Conservation (phyloP, 2,113 vertebrate species). For the Phrynosoma blainvillii region DNA sequence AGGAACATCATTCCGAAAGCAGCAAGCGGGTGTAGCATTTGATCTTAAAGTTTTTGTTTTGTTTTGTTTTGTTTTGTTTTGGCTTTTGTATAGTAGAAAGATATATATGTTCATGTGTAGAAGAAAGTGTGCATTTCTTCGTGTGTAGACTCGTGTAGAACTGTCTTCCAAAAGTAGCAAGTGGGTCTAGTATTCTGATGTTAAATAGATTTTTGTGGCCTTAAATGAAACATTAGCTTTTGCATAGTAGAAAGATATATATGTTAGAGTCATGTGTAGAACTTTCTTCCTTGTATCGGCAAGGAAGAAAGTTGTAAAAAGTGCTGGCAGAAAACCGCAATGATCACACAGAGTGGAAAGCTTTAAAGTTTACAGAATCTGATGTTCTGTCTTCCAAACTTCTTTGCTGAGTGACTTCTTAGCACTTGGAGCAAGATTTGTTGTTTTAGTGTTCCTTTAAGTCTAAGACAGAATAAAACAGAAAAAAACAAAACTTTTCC, state of each 20-base stretch:
- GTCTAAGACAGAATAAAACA: not conserved
- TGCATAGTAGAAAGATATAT: too few species aligned
- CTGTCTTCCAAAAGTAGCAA: too few species aligned
- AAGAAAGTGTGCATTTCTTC: too few species aligned
- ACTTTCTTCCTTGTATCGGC: not conserved
- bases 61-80: not conserved
- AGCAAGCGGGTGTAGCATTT: not conserved
- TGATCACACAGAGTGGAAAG: not conserved
- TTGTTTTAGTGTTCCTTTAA: not conserved
- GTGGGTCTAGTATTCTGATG: too few species aligned
- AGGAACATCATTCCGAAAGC: not conserved
- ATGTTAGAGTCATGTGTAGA: too few species aligned
- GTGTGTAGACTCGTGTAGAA: too few species aligned
- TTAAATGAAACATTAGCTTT: too few species aligned
- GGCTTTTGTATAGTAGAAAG: not conserved
- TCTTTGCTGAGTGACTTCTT: not conserved
- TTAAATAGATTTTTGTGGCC: too few species aligned
- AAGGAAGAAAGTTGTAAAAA: not conserved
- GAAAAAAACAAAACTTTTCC: not conserved
- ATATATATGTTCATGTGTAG: not conserved
- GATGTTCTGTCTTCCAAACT: not conserved
- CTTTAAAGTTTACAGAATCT: not conserved
- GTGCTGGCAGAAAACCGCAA: not conserved
- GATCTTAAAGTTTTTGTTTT: not conserved
- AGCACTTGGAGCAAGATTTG: conserved; percentile 1